Percentiles rank a stretch among this genome's conserved stretches.
Evolutionary conservation across 2,113 vertebrate species (phyloP).

Genomic region (Fukomys damarensis): DNA sequence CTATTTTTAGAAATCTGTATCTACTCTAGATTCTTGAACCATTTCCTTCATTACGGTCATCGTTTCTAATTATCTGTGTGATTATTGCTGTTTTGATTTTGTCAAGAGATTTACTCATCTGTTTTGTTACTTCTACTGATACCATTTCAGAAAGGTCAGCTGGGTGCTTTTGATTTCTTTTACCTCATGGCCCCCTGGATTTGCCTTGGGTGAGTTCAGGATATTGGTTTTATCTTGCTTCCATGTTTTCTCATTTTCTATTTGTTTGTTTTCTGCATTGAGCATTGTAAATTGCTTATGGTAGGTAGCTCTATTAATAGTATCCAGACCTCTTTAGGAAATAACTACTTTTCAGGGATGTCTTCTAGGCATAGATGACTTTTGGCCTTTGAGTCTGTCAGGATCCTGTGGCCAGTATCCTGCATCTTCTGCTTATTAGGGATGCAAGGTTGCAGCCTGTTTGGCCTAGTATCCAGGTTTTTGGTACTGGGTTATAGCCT

Average conservation of each 20-base stretch:
- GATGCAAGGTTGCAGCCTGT: background rate
- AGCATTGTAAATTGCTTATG: background rate
- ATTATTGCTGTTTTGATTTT: background rate
- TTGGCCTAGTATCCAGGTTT: background rate
- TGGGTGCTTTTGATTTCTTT: background rate
- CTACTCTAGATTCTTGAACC: background rate
- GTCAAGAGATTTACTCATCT: background rate
- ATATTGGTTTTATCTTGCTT: background rate
- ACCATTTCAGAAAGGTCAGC: background rate
- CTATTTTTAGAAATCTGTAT: background rate
- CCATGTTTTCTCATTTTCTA: background rate
- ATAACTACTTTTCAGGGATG: background rate
- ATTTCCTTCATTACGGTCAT: background rate
- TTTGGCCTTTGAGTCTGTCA: background rate
- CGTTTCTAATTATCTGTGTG: background rate
- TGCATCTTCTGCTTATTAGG: background rate
- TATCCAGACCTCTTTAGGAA: background rate
- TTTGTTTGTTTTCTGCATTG: background rate
- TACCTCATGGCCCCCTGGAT: no score
- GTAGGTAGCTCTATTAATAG: background rate
- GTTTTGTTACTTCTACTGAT: background rate
- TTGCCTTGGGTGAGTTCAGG: background rate
- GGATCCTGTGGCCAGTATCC: background rate
- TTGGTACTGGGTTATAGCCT: background rate
- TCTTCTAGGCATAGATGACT: background rate